Evolutionary conservation across 2,113 vertebrate species (phyloP).

Genomic region (Microtus ochrogaster): DNA sequence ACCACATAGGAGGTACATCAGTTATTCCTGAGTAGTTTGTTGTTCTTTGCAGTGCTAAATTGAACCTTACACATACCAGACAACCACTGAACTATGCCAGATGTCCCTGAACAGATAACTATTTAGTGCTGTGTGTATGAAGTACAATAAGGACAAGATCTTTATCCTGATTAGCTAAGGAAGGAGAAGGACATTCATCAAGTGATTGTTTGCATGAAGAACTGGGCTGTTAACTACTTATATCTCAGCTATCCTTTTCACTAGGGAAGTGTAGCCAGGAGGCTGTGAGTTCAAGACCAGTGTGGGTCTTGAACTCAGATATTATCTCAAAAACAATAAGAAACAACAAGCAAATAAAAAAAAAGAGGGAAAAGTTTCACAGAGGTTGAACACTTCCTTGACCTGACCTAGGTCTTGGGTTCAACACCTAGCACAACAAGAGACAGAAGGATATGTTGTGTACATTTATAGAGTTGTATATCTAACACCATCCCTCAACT

Average conservation of each 20-base stretch:
- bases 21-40: background rate
- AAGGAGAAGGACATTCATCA: background rate
- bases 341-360: background rate
- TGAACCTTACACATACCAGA: background rate
- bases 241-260: background rate
- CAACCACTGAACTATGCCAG: background rate
- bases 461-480: conserved; percentile 9
- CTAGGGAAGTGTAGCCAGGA: background rate
- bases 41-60: background rate
- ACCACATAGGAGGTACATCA: background rate
- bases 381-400: background rate
- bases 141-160: background rate
- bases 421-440: background rate
- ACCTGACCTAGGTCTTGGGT: background rate
- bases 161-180: background rate
- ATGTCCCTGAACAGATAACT: background rate
- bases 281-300: background rate
- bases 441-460: background rate
- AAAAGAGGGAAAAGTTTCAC: background rate
- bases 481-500: background rate
- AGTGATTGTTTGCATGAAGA: background rate
- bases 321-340: background rate
- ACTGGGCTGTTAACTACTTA: background rate
- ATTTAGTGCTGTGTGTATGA: background rate
- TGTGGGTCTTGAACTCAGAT: background rate